Evolutionary conservation across 1,140 invertebrate genomes (phyloP), one percentile per base, ranked within the genome.

Genomic region (Leptinotarsa defecta): DNA sequence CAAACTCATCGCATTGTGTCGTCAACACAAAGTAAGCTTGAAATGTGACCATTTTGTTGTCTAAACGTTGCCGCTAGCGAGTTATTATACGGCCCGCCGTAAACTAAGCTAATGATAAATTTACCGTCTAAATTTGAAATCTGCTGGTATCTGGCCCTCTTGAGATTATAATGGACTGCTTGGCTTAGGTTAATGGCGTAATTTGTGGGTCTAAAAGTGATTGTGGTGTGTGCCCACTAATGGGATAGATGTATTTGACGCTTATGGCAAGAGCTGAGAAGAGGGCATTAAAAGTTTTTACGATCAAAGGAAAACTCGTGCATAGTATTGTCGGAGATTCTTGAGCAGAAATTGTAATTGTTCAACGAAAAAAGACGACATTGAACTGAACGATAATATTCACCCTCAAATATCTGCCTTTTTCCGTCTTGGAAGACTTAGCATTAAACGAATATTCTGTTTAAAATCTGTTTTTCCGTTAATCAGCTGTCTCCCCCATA

Each of bases 81-180:
- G 52, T 57, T 15, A 57, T 57, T 57, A 57, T 57, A 8, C 52
- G 4, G 52, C 52, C 17, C n/a, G 34, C 13, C n/a, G n/a, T 57
- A 57, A 57, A 57, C 52, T 57, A 57, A 57, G 17, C 52, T 57
- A 57, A 57, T 57, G 13, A 57, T 57, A 57, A 57, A 57, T 57
- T 57, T 19, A 57, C 52, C 15, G 52, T 57, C 52, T 57, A 57
- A 57, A 57, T 57, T 57, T 57, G 52, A 57, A 57, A 57, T 57
- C 15, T 57, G 52, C 52, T 19, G n/a, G 52, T 57, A 57, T 57
- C 52, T 57, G 52, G n/a, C 52, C n/a, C 52, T 57, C 52, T 19
- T 57, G 52, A 57, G 52, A 57, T 57, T 19, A 57, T 57, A 57
- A 57, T 57, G 52, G 52, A 19, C 52, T 57, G 17, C 15, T 57